A percentile compares a stretch with the other conserved stretches of the same genome.
Conservation (phyloP, 2,888 invertebrate genomes). For the Bugulina stolonifera region DNA sequence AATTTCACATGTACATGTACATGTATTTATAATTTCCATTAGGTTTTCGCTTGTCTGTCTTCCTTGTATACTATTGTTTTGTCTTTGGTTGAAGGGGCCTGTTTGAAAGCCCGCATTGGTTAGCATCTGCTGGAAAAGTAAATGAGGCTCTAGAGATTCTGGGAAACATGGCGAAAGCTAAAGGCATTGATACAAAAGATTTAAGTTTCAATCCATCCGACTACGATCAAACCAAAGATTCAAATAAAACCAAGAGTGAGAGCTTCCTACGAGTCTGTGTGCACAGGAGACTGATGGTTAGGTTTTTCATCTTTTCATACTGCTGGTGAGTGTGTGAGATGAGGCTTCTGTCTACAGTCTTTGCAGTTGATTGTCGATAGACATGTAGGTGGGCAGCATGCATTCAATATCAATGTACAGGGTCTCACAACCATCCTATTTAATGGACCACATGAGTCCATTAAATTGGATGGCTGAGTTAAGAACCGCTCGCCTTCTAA, state of each 20-base stretch:
- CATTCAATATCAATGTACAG: no score
- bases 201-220: neutral
- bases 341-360: no score
- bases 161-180: conserved; percentile 1
- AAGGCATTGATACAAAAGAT: neutral
- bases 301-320: neutral
- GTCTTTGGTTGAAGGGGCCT: neutral
- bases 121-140: neutral
- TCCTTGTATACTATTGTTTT: neutral
- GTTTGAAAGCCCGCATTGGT: conserved; percentile 16
- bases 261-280: neutral
- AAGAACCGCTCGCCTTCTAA: no score
- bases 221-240: neutral
- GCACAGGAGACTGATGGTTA: neutral
- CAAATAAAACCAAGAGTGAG: neutral
- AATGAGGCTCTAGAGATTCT: conserved; percentile 5
- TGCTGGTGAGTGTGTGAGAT: conserved; percentile 17
- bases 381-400: no score
- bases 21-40: no score
- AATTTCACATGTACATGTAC: no score
- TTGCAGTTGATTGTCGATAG: no score
- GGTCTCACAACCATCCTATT: no score
- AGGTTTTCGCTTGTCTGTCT: no score
- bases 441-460: no score
- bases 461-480: no score